Evolutionary conservation across 2,113 vertebrate species (phyloP), one percentile per base, ranked within the genome.

Genomic region (Myotis lucifugus): DNA sequence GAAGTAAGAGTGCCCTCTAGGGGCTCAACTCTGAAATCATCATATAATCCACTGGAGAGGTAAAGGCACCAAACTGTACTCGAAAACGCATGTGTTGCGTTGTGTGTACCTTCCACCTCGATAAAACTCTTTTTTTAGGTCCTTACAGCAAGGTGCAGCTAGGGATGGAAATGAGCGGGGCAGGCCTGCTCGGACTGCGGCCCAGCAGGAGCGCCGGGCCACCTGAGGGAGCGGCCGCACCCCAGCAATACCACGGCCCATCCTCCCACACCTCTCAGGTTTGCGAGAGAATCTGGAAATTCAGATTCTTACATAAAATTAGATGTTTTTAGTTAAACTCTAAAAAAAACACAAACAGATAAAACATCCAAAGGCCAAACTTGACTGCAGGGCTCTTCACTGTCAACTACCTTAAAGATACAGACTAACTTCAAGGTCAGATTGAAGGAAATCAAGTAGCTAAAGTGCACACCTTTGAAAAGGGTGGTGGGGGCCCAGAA

Each of bases 1-100:
- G 67, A 90, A 18, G 59, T 70, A 78, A 96, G 82, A 42, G 0
- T 82, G 93, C 95, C 91, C 96, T 94, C 94, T 90, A 96, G 93
- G 52, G 96, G 88, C 40, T 70, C 61, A 37, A 42, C 52, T 92
- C 77, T 70, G 77, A 81, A 90, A 95, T 59, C 40, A 32, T 18
- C 73, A 61, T 25, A 27, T 7, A 50, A 72, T 15, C 79, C 25
- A 27, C 0, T 40, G 25, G 23, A 94, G 19, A 52, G 48, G 54
- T 9, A 34, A 61, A 91, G 46, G 37, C 76, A 76, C 21, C 56
- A 23, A 89, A 50, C 32, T 18, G 7, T 0, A 48, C 7, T 37
- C 59, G 25, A 37, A 77, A 46, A 67, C 21, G 32, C n/a, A 37
- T 74, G 29, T 48, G 32, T 12, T n/a, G 7, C 23, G 10, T 42